Base-by-base conservation (phyloP, 2,113 vertebrate species). In the Salminus brasiliensis region DNA sequence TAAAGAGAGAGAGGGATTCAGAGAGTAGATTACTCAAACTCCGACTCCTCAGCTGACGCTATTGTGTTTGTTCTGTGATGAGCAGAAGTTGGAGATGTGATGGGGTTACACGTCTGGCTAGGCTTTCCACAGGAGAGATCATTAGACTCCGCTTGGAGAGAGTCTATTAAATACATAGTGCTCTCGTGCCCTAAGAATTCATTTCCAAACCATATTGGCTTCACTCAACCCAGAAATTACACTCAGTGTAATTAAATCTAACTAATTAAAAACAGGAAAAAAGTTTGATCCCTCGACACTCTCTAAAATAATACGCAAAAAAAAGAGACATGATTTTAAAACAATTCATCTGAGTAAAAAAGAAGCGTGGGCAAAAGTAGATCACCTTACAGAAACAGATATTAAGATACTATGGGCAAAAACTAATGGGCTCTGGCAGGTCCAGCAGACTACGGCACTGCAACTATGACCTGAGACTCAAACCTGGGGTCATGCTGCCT, bases 221-320 rank as follows among this genome's bases (percentile, higher is more conserved):
- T 60, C 68, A 76, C 72, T 85, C 80, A 85, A 73, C 73, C 52
- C 73, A 65, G 71, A 72, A 80, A 80, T 85, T 76, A 73, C 76
- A 71, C 67, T 73, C 43, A 68, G 68, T 59, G 80, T 76, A 83
- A 80, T 76, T 79, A 83, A 83, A 83, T 65, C 65, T 27, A 29
- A 70, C 57, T 74, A 82, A 80, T 76, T 82, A 72, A 77, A 43
- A 68, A 74, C 41, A 73, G 74, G 70, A 57, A 74, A 77, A n/a
- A 74, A 49, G 29, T 65, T 43, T 49, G 65, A 74, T 66, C 65
- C 70, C 53, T 43, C 67, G 75, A 71, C 74, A 78, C 67, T 55
- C 49, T 30, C 30, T 79, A 53, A 66, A 79, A 72, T 73, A 68
- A 71, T 27, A 78, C 21, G 66, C 27, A 23, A 62, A 55, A 72